Conservation (phyloP, 2,888 invertebrate genomes). For the Plagiodera versicolora region DNA sequence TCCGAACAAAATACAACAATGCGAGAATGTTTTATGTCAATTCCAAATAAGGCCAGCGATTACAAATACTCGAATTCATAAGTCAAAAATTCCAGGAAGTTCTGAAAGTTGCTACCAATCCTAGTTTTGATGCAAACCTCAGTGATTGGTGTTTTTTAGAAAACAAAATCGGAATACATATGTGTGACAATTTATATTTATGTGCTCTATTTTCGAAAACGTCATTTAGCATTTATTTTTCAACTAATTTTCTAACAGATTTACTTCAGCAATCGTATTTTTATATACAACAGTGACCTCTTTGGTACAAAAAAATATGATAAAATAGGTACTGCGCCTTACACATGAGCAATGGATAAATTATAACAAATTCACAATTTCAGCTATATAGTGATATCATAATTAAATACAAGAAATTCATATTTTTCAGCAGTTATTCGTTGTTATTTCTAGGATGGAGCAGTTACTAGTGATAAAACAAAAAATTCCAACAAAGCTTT, state of each 20-base stretch:
- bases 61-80: background rate
- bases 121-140: conserved; percentile 1
- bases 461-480: background rate
- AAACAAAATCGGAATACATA: conserved; percentile 44
- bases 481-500: background rate
- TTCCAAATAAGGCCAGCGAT: conserved; percentile 6
- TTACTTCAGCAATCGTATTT: conserved; percentile 38
- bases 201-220: conserved; percentile 49
- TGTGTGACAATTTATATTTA: conserved; percentile 46
- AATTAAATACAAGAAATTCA: conserved; percentile 31
- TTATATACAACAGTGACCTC: conserved; percentile 52
- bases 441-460: conserved; percentile 39
- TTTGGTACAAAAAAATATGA: conserved; percentile 51
- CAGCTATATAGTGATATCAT: conserved; percentile 34
- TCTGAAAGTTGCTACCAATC: background rate
- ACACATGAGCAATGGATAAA: conserved; percentile 47
- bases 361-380: conserved; percentile 44
- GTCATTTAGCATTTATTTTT: conserved; percentile 37
- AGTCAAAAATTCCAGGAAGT: background rate
- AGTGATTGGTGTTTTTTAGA: background rate
- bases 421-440: conserved; percentile 34
- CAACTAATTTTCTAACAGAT: conserved; percentile 39
- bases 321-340: conserved; percentile 48
- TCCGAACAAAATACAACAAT: conserved; percentile 26
- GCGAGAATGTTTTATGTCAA: conserved; percentile 19